Conservation (phyloP, 2,113 vertebrate genomes). For the Poecile atricapillus region DNA sequence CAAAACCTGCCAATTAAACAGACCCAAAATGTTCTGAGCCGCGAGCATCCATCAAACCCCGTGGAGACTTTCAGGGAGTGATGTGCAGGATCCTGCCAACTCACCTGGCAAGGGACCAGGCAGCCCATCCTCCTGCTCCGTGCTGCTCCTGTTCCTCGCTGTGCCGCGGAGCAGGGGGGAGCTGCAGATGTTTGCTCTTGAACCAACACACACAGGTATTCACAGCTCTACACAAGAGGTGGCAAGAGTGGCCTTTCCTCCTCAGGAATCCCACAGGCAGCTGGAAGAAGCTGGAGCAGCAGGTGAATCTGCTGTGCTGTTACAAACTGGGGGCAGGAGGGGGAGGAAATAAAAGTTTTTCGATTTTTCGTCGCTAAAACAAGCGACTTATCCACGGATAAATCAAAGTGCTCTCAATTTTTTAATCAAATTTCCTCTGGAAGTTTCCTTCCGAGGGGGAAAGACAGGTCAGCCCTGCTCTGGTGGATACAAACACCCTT, state of each 20-base stretch:
- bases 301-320: not conserved
- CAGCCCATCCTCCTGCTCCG: not conserved
- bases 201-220: too few relatives aligned
- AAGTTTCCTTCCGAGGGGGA: not conserved
- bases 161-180: accelerated
- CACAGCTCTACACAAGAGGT: not conserved
- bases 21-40: not conserved
- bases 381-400: not conserved
- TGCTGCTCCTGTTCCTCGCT: not conserved
- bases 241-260: not conserved
- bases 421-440: not conserved
- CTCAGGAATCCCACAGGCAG: not conserved
- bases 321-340: accelerated
- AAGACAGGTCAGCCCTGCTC: not conserved
- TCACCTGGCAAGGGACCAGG: not conserved
- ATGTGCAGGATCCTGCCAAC: not conserved
- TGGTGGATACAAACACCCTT: not conserved
- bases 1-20: not conserved
- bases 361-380: not conserved
- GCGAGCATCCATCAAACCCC: not conserved
- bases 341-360: not conserved
- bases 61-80: not conserved
- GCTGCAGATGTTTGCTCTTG: not conserved
- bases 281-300: not conserved
- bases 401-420: not conserved